Base-by-base conservation (phyloP, 1,140 invertebrate species). In the Plectrocnemia conspersa region DNA sequence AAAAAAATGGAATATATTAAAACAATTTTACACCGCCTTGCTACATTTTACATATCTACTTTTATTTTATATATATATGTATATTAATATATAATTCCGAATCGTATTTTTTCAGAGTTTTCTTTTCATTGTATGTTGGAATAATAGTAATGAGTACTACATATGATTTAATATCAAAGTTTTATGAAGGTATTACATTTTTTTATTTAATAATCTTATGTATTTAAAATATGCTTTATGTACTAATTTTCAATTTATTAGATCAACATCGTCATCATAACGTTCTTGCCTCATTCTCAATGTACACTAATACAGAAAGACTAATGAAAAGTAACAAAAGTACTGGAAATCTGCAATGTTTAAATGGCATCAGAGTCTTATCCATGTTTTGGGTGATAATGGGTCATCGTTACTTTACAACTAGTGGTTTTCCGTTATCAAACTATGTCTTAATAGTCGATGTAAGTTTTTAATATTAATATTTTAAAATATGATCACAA, bases 381-480 rank as follows among this genome's bases (percentile, higher is more conserved):
- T 79, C 79, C 42, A 81, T 85, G 71, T 66, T 76, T 16, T 86
- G 84, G 83, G 77, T 86, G 11, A 73, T 85, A 7, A 61, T 84
- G 2, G 81, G 82, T 1, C 84, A 86, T 48, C 63, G 69, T 5
- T 76, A 72, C 50, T 52, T 55, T 59, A 27, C 59, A 11, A 54
- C 59, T 32, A n/a, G 66, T 58, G 66, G 58, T 27, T 60, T 65
- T 36, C 61, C 64, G 36, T 60, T 64, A 3, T 24, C 62, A 42
- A 72, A 72, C 24, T 54, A 63, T 32, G 58, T 70, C 18, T 69
- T 71, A 42, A 46, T 56, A 29, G 10, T 42, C 9, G 2, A 46
- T 23, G 66, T 66, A 49, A 23, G 54, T 3, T 25, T 36, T 42
- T 15, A 36, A 35, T 38, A 15, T 22, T 29, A 21, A 15, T n/a